These are phyloP conservation scores for Meloidogyne chitwoodi DNA, from an alignment of 1,140 invertebrate species.

Conservation along the genomic window DNA sequence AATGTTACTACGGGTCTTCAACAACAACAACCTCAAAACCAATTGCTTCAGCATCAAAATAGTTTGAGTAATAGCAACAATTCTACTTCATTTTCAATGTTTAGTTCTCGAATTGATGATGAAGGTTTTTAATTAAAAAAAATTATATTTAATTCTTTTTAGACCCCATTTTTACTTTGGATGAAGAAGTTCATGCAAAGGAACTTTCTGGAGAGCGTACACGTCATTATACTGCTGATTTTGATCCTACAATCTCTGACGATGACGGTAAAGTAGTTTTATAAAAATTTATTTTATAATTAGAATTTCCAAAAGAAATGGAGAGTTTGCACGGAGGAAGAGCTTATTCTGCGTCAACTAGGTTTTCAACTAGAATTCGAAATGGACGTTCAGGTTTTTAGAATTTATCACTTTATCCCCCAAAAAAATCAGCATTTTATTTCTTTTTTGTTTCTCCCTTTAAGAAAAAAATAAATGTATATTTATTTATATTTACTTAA, in stretches of 20 bases:
- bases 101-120: conserved; percentile 5
- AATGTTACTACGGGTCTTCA: neutral
- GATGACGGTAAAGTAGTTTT: conserved; percentile 8
- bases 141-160: neutral
- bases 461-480: too few species aligned
- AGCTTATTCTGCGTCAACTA: conserved; percentile 2
- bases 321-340: conserved; percentile 6
- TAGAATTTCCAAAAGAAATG: conserved; percentile 13
- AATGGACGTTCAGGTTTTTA: conserved; percentile 16
- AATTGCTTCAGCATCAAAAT: neutral
- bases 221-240: conserved; percentile 24
- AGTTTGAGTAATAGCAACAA: conserved; percentile 1
- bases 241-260: conserved; percentile 20
- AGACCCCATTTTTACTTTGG: conserved; percentile 26
- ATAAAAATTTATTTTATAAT: neutral
- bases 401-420: neutral
- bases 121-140: conserved; percentile 6
- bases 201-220: neutral
- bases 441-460: too few species aligned
- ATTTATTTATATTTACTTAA: neutral
- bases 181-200: conserved; percentile 17
- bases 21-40: neutral
- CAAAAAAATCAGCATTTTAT: too few species aligned
- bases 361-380: conserved; percentile 11
- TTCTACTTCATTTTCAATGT: neutral